Evolutionary conservation across 2,113 vertebrate genomes (phyloP), one percentile per base, ranked within the genome.

Genomic region (Poicephalus meyeri): DNA sequence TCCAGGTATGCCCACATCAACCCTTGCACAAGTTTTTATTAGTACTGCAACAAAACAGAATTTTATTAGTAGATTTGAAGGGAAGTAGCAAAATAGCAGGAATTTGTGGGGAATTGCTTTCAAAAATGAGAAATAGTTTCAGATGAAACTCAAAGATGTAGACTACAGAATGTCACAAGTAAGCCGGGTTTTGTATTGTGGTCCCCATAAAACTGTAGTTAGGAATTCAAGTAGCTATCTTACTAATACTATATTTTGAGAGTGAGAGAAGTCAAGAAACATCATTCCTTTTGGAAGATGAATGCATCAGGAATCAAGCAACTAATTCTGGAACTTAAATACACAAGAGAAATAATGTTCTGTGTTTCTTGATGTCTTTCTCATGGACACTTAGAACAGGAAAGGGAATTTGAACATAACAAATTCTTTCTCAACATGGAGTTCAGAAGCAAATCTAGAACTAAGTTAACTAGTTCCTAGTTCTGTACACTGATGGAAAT

Each of bases 141-240:
- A 47, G 69, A 56, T 42, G 12, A 65, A 73, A 53, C 14, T 81
- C 50, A 31, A 33, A 82, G 10, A 33, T 72, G 5, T 50, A n/a
- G 5, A 28, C 29, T 53, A 39, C 9, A 39, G 29, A 80, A 69
- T 10, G 8, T 80, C 31, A 47, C 9, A 71, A 56, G 18, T 17
- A 29, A 39, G 50, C 44, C 64, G n/a, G 16, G 13, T 82, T 92
- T 69, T 85, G 6, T 35, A 9, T 65, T 5, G 1, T 39, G 20
- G 4, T 68, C 6, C 6, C 4, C 7, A 7, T 20, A 61, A 42
- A 87, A 71, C 29, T 84, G 13, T 24, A 4, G 26, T 80, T 50
- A 55, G 23, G 31, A 69, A 69, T 86, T 86, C 0, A 0, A 5
- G 18, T 52, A 55, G 9, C 29, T 82, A 0, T 69, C 33, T 77